Conservation (phyloP, 92 coral and sea anemone species). For the Heliopora coerulea region DNA sequence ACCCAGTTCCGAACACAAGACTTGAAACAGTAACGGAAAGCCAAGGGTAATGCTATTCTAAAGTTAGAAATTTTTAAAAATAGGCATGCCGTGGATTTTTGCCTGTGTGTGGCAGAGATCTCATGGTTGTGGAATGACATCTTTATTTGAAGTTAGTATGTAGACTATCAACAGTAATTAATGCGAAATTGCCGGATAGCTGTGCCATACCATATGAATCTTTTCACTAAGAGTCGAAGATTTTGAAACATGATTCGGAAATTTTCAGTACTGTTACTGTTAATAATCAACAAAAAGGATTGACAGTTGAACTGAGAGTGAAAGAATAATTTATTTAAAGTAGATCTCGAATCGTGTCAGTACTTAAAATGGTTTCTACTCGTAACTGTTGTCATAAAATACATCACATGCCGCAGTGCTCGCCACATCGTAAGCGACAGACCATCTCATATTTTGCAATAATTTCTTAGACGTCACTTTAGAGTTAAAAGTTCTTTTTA, state of each 20-base stretch:
- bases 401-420: constrained; percentile 7
- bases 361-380: background rate
- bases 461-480: constrained; percentile 24
- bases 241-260: background rate
- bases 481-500: background rate
- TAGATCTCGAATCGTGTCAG: no score
- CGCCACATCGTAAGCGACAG: constrained; percentile 4
- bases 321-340: constrained; percentile 6
- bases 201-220: constrained; percentile 13
- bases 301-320: background rate
- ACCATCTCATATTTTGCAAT: constrained; percentile 8
- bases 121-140: no score
- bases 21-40: no score
- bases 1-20: no score
- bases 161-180: background rate
- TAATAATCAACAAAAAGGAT: background rate
- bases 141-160: no score
- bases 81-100: no score
- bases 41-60: no score
- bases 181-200: background rate
- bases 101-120: no score
- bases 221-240: background rate
- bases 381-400: constrained; percentile 2
- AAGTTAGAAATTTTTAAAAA: no score
- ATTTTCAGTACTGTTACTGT: constrained; percentile 12